Evolutionary conservation across 2,113 vertebrate genomes (phyloP).

Genomic region (Crotophaga sulcirostris): DNA sequence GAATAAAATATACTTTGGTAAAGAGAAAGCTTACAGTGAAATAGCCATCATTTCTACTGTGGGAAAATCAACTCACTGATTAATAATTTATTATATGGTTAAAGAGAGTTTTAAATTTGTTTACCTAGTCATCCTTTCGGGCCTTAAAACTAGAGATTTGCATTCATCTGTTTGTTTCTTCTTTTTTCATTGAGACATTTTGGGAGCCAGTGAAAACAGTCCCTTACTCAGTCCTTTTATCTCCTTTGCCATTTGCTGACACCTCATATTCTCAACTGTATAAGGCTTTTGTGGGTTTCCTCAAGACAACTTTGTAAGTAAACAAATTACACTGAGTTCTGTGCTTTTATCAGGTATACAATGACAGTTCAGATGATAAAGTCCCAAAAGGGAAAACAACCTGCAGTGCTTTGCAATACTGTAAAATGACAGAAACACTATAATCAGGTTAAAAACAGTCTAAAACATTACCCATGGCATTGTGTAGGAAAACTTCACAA

Average conservation of each 20-base stretch:
- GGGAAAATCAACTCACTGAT: neutral
- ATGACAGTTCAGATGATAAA: neutral
- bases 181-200: neutral
- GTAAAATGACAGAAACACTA: neutral
- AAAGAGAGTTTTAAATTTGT: neutral
- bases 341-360: neutral
- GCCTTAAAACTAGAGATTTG: neutral
- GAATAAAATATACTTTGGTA: neutral
- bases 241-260: neutral
- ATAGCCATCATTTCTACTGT: neutral
- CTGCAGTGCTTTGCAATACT: neutral
- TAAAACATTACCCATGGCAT: neutral
- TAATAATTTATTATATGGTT: neutral
- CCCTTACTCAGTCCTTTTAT: neutral
- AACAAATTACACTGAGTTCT: neutral
- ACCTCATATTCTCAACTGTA: neutral
- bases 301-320: neutral
- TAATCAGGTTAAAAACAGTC: neutral
- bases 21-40: neutral
- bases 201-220: neutral
- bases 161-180: neutral
- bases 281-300: neutral
- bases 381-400: neutral
- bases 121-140: neutral
- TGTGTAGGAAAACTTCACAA: neutral